Base-by-base conservation (phyloP, 2,797 vertebrate species). In the Myiotriccus ornatus region DNA sequence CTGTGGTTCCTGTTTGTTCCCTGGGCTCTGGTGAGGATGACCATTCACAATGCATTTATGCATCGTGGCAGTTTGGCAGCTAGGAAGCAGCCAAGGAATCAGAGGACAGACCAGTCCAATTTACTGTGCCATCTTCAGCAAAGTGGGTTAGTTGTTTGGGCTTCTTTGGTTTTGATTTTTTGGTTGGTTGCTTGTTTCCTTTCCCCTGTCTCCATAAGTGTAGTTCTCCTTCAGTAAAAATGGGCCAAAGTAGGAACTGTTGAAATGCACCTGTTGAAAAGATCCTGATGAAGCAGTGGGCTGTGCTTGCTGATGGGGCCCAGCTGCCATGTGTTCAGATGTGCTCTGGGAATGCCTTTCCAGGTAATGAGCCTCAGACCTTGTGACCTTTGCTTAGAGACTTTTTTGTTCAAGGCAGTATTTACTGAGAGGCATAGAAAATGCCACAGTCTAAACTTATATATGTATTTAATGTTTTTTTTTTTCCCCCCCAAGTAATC, bases 281-380 rank as follows among this genome's bases (percentile, higher is more conserved):
- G 30, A 27, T 25, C 22, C 25, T 2, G 0, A 14, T 27, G n/a
- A 28, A 53, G 44, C 35, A 21, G 14, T 23, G 30, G 22, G 23
- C 55, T 59, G 20, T 20, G n/a, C 68, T 87, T 28, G 14, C n/a
- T 41, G 19, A 20, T 9, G 20, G 24, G 2, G 3, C 43, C 53
- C 19, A 35, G 53, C 39, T 4, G 2, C 32, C 0, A 0, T 0
- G 0, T 1, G 3, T 63, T 62, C 37, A 20, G 15, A 5, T 21
- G 14, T 76, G 13, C 18, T 56, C 15, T 8, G 28, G 28, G 57
- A 32, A 5, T 35, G 43, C 28, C 37, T 69, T 55, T 57, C n/a
- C n/a, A 59, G 59, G 24, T 69, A 44, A 27, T 18, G 23, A 64
- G 50, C 34, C 27, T 79, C 69, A 84, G 28, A 67, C 20, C 6